Percentiles rank a stretch among this genome's conserved stretches.
phyloP scores from a whole-genome alignment of 2,113 vertebrate genomes.

The Gorsachius goisagi region DNA sequence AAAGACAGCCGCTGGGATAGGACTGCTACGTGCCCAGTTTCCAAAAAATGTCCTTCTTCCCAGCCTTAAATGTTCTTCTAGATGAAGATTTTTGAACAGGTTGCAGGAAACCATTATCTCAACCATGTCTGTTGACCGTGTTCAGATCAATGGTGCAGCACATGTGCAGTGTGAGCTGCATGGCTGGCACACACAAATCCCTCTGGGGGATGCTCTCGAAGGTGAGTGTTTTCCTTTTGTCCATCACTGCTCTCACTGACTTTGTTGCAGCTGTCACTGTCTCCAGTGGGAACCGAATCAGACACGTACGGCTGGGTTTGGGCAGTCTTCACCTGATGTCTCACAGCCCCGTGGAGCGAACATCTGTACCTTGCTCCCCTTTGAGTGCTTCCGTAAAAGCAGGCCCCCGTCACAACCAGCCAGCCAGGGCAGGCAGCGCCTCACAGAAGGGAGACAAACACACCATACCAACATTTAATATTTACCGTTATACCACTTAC shows the following conservation, averaged over 20 bases:
- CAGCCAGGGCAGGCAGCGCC: background rate
- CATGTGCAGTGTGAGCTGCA: rapidly evolving
- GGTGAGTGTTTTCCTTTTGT: background rate
- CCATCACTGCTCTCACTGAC: background rate
- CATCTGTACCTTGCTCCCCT: background rate
- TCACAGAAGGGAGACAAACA: background rate
- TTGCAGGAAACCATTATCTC: background rate
- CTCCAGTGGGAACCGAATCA: background rate
- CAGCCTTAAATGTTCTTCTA: background rate
- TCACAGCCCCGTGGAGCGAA: background rate
- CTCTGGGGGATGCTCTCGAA: background rate
- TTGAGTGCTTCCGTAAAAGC: background rate
- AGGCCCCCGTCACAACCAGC: background rate
- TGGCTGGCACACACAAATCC: rapidly evolving
- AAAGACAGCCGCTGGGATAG: background rate
- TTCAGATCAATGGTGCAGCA: background rate
- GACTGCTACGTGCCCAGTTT: background rate
- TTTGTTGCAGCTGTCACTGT: background rate
- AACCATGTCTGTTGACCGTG: background rate
- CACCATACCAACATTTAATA: background rate
- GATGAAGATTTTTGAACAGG: background rate
- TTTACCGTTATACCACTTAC: background rate
- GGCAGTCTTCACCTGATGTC: background rate
- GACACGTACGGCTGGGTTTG: background rate
- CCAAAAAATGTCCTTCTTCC: background rate